Evolutionary conservation across 2,888 invertebrate genomes (phyloP), one percentile per base, ranked within the genome.

Genomic region (Pachydiplax longipennis): DNA sequence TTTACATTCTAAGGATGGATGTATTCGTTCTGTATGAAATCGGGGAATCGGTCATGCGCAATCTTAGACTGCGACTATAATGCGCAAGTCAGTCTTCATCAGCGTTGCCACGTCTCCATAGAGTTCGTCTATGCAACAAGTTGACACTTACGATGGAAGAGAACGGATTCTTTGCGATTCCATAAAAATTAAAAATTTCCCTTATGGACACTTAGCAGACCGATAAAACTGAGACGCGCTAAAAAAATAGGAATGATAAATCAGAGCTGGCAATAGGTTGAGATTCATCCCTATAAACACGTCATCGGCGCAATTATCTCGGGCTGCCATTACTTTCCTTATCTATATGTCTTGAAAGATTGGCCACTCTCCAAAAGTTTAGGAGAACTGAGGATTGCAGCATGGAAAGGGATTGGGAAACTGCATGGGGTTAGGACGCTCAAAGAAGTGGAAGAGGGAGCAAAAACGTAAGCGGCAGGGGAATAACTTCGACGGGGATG

Each of bases 301-400:
- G 58, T 87, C 87, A 61, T 37, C 87, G 87, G 37, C 65, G 37
- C 40, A 35, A 37, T 37, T 61, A 8, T 87, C 87, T 8, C 37
- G 31, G 61, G 35, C 87, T n/a, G 35, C 87, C 61, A 37, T 61
- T 58, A 61, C 65, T 37, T 37, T 87, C 87, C 61, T 87, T 87
- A 87, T 87, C 87, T 37, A 31, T 22, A 35, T 61, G 58, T 35
- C 61, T 87, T 87, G 37, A 22, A 35, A 87, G 87, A 87, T 87
- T 87, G 87, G 87, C 35, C 87, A n/a, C 35, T 8, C 37, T 87
- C 87, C 87, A 87, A 87, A 87, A 61, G 61, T 65, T 83, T 31
- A 31, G 61, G 15, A 53, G 22, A 31, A 53, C 48, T 48, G 18
- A 53, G 53, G 53, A 5, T 31, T 1, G 82, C 31, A 10, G 31